Evolutionary conservation across 1,140 invertebrate species (phyloP).

Genomic region (Drosophila pandora): DNA sequence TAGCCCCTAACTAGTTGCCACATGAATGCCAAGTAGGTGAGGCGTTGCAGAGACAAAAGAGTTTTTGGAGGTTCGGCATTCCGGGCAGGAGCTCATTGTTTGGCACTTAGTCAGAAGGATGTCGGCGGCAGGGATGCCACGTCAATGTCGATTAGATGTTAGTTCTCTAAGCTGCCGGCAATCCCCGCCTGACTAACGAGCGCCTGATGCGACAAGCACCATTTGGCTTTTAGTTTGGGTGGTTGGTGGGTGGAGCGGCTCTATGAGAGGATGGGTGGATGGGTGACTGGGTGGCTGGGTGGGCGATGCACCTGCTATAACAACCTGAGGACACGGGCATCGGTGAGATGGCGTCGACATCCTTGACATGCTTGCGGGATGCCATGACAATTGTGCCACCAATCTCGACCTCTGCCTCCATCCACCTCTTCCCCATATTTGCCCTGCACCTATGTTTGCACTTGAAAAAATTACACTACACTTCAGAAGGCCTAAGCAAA

Average conservation of each 20-base stretch:
- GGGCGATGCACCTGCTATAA: slow-evolving; percentile 43
- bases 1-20: slow-evolving; percentile 4
- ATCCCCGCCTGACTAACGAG: slow-evolving; percentile 59
- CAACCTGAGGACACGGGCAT: slow-evolving; percentile 33
- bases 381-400: slow-evolving; percentile 69
- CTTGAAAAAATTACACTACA: slow-evolving; percentile 5
- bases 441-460: not conserved
- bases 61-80: slow-evolving; percentile 29
- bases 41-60: slow-evolving; percentile 25
- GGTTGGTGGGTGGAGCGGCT: not conserved
- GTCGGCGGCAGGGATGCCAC: slow-evolving; percentile 44
- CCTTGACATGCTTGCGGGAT: slow-evolving; percentile 76
- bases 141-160: slow-evolving; percentile 77
- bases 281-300: not conserved
- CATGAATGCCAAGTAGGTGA: slow-evolving; percentile 46
- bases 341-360: slow-evolving; percentile 56
- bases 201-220: slow-evolving; percentile 75
- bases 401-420: slow-evolving; percentile 38
- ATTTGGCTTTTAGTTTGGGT: slow-evolving; percentile 71
- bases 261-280: slow-evolving; percentile 4
- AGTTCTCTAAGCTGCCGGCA: slow-evolving; percentile 49
- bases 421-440: slow-evolving; percentile 1
- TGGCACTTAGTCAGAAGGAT: slow-evolving; percentile 70
- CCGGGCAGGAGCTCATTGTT: slow-evolving; percentile 68
- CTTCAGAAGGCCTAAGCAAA: not conserved